Percentiles rank a stretch among this genome's conserved stretches.
Evolutionary conservation across 2,113 vertebrate genomes (phyloP).

Genomic region (Gallinago paraguaiae): DNA sequence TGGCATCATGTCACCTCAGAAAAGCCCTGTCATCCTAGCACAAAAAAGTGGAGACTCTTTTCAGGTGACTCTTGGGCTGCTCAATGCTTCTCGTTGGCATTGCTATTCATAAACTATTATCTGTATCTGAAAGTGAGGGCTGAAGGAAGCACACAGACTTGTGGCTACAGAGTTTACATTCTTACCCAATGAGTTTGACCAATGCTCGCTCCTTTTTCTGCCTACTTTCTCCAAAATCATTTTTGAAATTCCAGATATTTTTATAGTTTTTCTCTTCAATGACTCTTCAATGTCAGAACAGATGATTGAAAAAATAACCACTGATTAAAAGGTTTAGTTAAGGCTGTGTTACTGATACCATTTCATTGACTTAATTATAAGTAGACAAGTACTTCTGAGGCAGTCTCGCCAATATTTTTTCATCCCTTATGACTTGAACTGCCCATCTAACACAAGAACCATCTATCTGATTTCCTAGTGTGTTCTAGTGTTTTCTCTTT

Average conservation of each 20-base stretch:
- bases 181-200: not conserved
- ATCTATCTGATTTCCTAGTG: not conserved
- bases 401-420: not conserved
- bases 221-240: not conserved
- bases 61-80: not conserved
- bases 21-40: not conserved
- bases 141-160: not conserved
- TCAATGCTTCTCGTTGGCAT: not conserved
- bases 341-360: not conserved
- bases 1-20: not conserved
- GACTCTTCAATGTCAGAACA: not conserved
- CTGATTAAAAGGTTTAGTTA: not conserved
- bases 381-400: not conserved
- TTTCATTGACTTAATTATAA: not conserved
- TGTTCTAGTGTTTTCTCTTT: not conserved
- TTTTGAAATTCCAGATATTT: not conserved
- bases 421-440: not conserved
- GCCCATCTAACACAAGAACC: fast-evolving
- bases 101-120: not conserved
- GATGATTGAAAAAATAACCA: not conserved
- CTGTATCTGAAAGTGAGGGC: not conserved
- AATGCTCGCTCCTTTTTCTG: not conserved
- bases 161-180: not conserved
- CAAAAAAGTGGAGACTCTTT: not conserved
- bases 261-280: not conserved